Base-by-base conservation (phyloP, 37 sponge, comb jelly and placozoan species). In the Tethya wilhelma region DNA sequence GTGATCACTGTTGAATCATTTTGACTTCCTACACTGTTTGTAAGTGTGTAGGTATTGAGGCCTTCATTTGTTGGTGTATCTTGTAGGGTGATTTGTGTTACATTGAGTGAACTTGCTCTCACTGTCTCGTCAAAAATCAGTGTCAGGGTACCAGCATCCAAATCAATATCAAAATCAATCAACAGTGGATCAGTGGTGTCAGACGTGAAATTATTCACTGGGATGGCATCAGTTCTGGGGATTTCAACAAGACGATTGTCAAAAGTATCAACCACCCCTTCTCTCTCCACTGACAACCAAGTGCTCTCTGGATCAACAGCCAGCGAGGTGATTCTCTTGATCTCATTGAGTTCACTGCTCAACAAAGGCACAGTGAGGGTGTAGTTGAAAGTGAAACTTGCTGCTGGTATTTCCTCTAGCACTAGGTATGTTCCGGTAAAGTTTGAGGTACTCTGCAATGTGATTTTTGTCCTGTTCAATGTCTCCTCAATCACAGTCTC, bases 111-210 rank as follows among this genome's bases (percentile, higher is more conserved):
- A 4, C 64, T 64, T 29, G 88, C 79, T 28, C 56, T 74, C 38
- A 94, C 91, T 38, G 94, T 94, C 73, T 94, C 94, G 80, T 90
- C 77, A 83, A 90, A 94, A 31, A 42, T 46, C 30, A 94, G 81
- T 9, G 84, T 84, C 37, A 94, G 72, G 28, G 32, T 75, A 0
- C 90, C 94, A 43, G 43, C 39, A 68, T 90, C 74, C 1, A 93
- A 38, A 59, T 92, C 90, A 71, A 90, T 29, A 38, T 80, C 78
- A 67, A 85, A 90, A 17, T 40, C 45, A n/a, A 53, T 57, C 57
- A 96, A 71, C n/a, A n/a, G 22, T 28, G 96, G 96, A 39, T 70
- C 49, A 34, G 93, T 96, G 0, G 71, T 67, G 46, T 96, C 96
- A 20, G 30, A 39, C 7, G 38, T 81, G 67, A 73, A 84, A 4